phyloP scores from a whole-genome alignment of 1,140 invertebrate genomes.

The Harpegnathos saltator region DNA sequence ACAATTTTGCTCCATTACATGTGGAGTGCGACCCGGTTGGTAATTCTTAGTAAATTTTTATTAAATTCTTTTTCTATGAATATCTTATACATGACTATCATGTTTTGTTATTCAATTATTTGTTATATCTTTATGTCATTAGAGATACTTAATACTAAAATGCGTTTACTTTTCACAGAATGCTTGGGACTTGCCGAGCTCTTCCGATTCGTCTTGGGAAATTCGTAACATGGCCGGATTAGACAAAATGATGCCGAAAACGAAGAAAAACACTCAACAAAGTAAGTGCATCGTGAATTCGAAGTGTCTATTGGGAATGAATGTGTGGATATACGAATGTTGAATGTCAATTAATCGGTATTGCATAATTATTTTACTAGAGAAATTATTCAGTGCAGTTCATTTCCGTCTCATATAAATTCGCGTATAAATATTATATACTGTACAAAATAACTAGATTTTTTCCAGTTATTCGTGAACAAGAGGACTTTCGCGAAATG shows the following conservation, averaged over 20 bases:
- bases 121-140: constrained; percentile 8
- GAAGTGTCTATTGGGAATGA: background rate
- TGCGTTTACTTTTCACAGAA: constrained; percentile 83
- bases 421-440: background rate
- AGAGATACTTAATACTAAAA: constrained; percentile 7
- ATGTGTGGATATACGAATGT: background rate
- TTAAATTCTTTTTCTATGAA: background rate
- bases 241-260: constrained; percentile 87
- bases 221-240: constrained; percentile 86
- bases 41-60: constrained; percentile 66
- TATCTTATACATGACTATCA: background rate
- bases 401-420: background rate
- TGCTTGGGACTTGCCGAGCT: constrained; percentile 87
- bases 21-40: constrained; percentile 90
- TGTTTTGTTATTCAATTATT: background rate
- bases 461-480: constrained; percentile 9
- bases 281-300: constrained; percentile 74
- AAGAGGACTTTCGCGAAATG: background rate
- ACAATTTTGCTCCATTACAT: constrained; percentile 84
- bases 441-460: background rate
- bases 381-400: background rate
- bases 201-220: constrained; percentile 83
- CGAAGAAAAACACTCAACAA: constrained; percentile 79
- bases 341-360: background rate
- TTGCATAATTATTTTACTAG: background rate